A percentile compares a stretch with the other conserved stretches of the same genome.
Evolutionary conservation across 92 coral and sea anemone species (phyloP).

Genomic region (Heliopora coerulea): DNA sequence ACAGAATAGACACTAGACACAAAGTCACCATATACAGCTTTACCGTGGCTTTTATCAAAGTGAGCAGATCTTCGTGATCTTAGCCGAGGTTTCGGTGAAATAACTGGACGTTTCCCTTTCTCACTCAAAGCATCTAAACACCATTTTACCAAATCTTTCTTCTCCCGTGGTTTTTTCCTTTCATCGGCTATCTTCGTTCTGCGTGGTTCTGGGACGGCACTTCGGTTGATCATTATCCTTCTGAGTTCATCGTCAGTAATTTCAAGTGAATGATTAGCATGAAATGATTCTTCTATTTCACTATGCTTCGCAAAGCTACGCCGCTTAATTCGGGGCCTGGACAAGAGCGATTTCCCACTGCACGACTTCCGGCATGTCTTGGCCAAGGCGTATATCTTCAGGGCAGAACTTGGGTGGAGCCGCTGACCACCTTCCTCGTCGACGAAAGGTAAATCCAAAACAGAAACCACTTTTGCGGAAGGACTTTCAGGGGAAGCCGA

Average conservation of each 20-base stretch:
- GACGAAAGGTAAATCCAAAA: not conserved
- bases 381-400: slow-evolving; percentile 34
- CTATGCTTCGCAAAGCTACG: slow-evolving; percentile 9
- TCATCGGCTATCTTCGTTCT: not conserved
- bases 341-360: slow-evolving; percentile 13
- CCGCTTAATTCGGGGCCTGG: slow-evolving; percentile 18
- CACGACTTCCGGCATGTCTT: slow-evolving; percentile 21
- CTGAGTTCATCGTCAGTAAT: not conserved
- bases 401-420: slow-evolving; percentile 33
- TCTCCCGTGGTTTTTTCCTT: not conserved
- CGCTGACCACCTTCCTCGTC: not conserved
- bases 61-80: slow-evolving; percentile 23
- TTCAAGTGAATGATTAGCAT: not conserved
- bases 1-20: too few species aligned
- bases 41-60: slow-evolving; percentile 7
- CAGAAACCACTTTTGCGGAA: slow-evolving; percentile 15
- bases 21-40: not conserved
- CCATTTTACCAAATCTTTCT: slow-evolving; percentile 29
- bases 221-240: not conserved
- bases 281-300: not conserved
- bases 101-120: slow-evolving; percentile 22
- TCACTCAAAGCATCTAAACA: slow-evolving; percentile 20
- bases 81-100: slow-evolving; percentile 20
- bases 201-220: not conserved
- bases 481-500: slow-evolving; percentile 15